Evolutionary conservation across 2,797 vertebrate genomes (phyloP), one percentile per base, ranked within the genome.

Genomic region (Paguma larvata): DNA sequence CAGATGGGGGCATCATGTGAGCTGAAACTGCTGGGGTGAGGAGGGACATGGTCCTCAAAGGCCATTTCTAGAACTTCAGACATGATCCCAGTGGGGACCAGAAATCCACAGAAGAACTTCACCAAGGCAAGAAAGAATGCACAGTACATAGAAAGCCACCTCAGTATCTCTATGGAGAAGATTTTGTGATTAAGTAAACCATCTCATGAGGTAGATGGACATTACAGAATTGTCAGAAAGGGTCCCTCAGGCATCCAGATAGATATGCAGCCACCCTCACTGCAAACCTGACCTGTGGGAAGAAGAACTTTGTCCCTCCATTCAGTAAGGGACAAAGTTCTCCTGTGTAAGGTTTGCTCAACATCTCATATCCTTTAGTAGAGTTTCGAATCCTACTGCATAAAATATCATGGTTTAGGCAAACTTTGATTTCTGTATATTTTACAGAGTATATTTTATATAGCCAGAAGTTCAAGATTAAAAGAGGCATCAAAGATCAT

Each of bases 401-500:
- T 85, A 51, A 79, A 79, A 65, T 32, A 56, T 7, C 18, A 44
- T 32, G 38, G 16, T n/a, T 15, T 34, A 41, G 41, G 30, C 11
- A 92, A 38, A 94, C 56, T 75, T 80, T 9, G 44, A 73, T 25
- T 85, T 83, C 27, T 68, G 5, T 9, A 11, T 85, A 88, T 89
- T 92, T 92, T 80, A 48, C 25, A 19, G 4, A 14, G 6, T 16
- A 0, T 88, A 70, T 91, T 97, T 97, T 93, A 51, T 65, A 32
- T 46, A 86, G 53, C 85, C 32, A 6, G 75, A 95, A 97, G 62
- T 63, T 87, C 18, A 41, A n/a, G 53, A 87, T 32, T 89, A 44
- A 91, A 92, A 96, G 83, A 41, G 12, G 14, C n/a, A 80, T 53
- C 51, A 68, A 89, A 94, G n/a, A 89, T 79, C 32, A 67, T 63